These are phyloP conservation scores for Drosophila biarmipes DNA, from an alignment of 1,140 invertebrate species.

Conservation along the genomic window DNA sequence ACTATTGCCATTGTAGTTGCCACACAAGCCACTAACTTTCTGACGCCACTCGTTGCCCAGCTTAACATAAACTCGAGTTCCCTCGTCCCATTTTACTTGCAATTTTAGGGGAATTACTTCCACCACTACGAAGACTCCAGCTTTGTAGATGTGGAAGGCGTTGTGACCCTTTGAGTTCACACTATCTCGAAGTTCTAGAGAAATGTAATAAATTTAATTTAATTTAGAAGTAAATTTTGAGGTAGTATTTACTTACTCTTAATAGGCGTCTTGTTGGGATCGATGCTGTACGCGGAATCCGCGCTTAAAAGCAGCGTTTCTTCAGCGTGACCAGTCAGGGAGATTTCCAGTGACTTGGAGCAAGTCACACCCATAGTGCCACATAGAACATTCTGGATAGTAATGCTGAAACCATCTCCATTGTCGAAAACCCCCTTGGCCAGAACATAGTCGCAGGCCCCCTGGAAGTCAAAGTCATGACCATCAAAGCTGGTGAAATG, in stretches of 20 bases:
- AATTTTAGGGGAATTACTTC: constrained; percentile 91
- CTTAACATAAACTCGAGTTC: constrained; percentile 92
- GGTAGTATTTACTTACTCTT: constrained; percentile 57
- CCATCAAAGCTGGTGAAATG: constrained; percentile 95
- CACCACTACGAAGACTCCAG: constrained; percentile 91
- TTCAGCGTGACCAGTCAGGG: constrained; percentile 84
- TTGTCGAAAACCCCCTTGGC: constrained; percentile 88
- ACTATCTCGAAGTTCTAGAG: constrained; percentile 66
- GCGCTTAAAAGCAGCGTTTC: constrained; percentile 88
- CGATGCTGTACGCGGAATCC: constrained; percentile 83
- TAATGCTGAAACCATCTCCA: constrained; percentile 89
- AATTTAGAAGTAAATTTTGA: neutral
- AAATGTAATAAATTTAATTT: neutral
- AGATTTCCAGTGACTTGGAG: constrained; percentile 91
- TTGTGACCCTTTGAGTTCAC: constrained; percentile 65
- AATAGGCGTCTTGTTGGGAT: constrained; percentile 73
- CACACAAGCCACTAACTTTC: constrained; percentile 93
- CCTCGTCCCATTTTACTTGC: constrained; percentile 94
- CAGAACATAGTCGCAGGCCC: constrained; percentile 93
- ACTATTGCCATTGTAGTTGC: constrained; percentile 94
- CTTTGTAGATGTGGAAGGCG: constrained; percentile 82
- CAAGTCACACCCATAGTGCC: constrained; percentile 94
- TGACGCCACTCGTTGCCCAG: constrained; percentile 90
- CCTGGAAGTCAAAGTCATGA: constrained; percentile 93
- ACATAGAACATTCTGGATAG: constrained; percentile 89